A percentile compares a stretch with the other conserved stretches of the same genome.
Evolutionary conservation across 2,113 vertebrate species (phyloP).

Genomic region (Micronycteris hirsuta): DNA sequence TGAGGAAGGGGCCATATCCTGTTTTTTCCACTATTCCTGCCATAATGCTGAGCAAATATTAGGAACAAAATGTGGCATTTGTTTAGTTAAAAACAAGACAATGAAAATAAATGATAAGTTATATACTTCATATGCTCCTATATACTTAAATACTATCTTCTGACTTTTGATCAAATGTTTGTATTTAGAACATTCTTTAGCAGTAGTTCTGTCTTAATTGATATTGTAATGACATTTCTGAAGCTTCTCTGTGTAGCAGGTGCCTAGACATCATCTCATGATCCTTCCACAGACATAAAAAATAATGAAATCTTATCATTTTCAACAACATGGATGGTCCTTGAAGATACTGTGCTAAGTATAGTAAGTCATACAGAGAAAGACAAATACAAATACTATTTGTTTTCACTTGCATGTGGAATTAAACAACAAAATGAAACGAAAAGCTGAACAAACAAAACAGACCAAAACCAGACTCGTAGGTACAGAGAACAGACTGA

Average conservation of each 20-base stretch:
- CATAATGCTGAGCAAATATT: not conserved
- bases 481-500: not conserved
- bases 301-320: not conserved
- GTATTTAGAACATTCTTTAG: not conserved
- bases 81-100: not conserved
- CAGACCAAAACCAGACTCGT: not conserved
- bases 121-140: not conserved
- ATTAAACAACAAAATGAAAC: not conserved
- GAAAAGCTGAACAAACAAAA: not conserved
- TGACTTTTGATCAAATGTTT: not conserved
- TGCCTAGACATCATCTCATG: not conserved
- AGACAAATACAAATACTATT: not conserved
- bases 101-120: not conserved
- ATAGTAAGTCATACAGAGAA: not conserved
- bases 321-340: not conserved
- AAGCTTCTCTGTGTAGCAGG: not conserved
- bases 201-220: not conserved
- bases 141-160: not conserved
- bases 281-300: not conserved
- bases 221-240: not conserved
- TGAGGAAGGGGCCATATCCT: not conserved
- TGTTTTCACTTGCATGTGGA: not conserved
- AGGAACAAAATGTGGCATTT: not conserved
- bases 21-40: not conserved
- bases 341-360: not conserved